A percentile compares a stretch with the other conserved stretches of the same genome.
Conservation (phyloP, 1,140 invertebrate genomes). For the Drosophila orosa region DNA sequence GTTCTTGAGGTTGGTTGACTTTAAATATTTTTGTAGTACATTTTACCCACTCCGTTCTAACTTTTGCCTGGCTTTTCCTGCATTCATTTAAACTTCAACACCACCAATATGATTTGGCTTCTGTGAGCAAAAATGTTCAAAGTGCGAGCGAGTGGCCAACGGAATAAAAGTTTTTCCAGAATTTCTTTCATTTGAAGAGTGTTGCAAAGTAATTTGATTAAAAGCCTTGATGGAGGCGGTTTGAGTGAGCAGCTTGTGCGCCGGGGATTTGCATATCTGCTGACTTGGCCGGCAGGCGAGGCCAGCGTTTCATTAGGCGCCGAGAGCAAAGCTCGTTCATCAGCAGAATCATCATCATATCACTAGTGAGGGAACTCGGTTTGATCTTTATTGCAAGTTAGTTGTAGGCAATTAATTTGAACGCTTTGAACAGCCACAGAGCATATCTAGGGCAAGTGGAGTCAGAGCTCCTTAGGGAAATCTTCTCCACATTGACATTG, state of each 20-base stretch:
- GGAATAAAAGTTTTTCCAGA: conserved; percentile 59
- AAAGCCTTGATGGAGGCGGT: conserved; percentile 53
- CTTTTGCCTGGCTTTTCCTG: neutral
- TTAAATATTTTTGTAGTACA: neutral
- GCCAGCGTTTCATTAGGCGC: conserved; percentile 57
- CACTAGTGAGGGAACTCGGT: conserved; percentile 17
- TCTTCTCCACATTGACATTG: conserved; percentile 49
- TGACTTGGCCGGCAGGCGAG: conserved; percentile 44
- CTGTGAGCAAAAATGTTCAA: conserved; percentile 39
- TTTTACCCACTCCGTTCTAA: neutral
- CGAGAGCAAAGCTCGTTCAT: conserved; percentile 42
- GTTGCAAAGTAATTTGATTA: conserved; percentile 77
- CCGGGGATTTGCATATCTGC: conserved; percentile 69
- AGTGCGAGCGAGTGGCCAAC: conserved; percentile 50
- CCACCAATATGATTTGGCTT: conserved; percentile 4
- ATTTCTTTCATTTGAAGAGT: conserved; percentile 42
- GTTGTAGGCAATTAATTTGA: conserved; percentile 70
- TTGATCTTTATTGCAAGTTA: conserved; percentile 25
- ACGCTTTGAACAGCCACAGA: conserved; percentile 50
- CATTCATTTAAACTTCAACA: conserved; percentile 6
- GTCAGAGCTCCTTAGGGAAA: conserved; percentile 17
- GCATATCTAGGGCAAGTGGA: conserved; percentile 31
- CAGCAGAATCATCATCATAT: conserved; percentile 42
- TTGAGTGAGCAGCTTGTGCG: conserved; percentile 21
- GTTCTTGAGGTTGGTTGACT: too few species aligned